These are phyloP conservation scores for Sparidentex hasta DNA, from an alignment of 2,797 vertebrate genomes.

Conservation along the genomic window DNA sequence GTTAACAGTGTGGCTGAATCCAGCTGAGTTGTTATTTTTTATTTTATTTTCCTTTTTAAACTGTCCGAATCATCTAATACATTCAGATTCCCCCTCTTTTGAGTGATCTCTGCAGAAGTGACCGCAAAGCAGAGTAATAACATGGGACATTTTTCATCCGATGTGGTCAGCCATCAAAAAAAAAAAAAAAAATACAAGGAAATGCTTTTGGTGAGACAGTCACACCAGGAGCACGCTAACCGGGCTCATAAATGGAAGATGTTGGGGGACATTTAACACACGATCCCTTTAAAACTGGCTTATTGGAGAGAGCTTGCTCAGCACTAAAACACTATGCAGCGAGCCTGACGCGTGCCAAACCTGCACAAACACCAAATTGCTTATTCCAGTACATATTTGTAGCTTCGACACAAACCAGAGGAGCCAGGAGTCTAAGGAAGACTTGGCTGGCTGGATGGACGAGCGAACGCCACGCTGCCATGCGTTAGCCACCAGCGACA, in stretches of 20 bases:
- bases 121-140: conserved; percentile 33
- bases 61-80: neutral
- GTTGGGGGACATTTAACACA: conserved; percentile 30
- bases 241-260: neutral
- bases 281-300: conserved; percentile 29
- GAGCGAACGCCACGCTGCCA: conserved; percentile 20
- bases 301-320: conserved; percentile 42
- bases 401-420: conserved; percentile 58
- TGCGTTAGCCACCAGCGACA: conserved; percentile 14
- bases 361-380: conserved; percentile 23
- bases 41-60: conserved; percentile 4
- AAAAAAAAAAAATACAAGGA: conserved; percentile 11
- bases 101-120: neutral
- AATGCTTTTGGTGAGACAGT: conserved; percentile 23
- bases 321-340: conserved; percentile 26
- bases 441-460: conserved; percentile 19
- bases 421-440: conserved; percentile 47
- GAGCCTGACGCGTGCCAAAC: conserved; percentile 44
- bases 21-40: neutral
- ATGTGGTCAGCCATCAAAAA: conserved; percentile 38
- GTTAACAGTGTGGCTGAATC: neutral
- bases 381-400: conserved; percentile 42
- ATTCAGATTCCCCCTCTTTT: neutral
- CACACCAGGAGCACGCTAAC: conserved; percentile 19
- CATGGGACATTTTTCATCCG: conserved; percentile 37